These are phyloP conservation scores for Drosophila kuntzei DNA, from an alignment of 2,888 invertebrate species.

Conservation along the genomic window DNA sequence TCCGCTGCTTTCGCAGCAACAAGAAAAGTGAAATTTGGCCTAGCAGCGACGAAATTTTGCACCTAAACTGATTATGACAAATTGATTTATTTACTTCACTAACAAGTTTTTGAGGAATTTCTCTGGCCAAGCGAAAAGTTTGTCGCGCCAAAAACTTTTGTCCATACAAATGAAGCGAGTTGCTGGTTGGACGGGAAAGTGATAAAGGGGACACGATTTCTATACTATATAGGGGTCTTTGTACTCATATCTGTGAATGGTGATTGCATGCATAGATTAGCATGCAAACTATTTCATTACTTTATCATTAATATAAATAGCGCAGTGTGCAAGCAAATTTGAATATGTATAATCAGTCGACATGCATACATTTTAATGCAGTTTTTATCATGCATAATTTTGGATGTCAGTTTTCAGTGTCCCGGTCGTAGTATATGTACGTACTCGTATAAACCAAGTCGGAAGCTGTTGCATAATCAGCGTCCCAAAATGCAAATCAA, in stretches of 20 bases:
- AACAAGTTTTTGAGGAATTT: constrained; percentile 80
- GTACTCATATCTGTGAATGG: constrained; percentile 34
- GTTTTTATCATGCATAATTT: constrained; percentile 74
- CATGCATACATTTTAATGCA: constrained; percentile 67
- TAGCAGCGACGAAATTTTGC: constrained; percentile 74
- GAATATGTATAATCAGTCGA: constrained; percentile 73
- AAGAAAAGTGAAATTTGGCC: constrained; percentile 68
- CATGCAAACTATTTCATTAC: constrained; percentile 72
- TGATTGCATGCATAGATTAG: constrained; percentile 68
- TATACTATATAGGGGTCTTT: background rate
- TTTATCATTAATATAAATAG: constrained; percentile 77
- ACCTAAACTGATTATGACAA: constrained; percentile 83
- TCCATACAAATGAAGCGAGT: constrained; percentile 67
- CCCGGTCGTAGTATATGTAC: too few relatives aligned
- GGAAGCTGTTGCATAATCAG: constrained; percentile 72
- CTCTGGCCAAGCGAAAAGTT: constrained; percentile 64
- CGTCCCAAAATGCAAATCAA: constrained; percentile 80
- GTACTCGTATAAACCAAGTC: constrained; percentile 21
- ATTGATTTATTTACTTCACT: constrained; percentile 83
- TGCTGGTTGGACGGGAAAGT: background rate
- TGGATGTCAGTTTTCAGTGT: constrained; percentile 2
- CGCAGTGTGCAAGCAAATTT: constrained; percentile 59
- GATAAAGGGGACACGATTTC: background rate
- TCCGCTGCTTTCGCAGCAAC: constrained; percentile 34
- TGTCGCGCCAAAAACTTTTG: constrained; percentile 70